phyloP scores from a whole-genome alignment of 2,888 invertebrate genomes.

The Scaptomyza flava region DNA sequence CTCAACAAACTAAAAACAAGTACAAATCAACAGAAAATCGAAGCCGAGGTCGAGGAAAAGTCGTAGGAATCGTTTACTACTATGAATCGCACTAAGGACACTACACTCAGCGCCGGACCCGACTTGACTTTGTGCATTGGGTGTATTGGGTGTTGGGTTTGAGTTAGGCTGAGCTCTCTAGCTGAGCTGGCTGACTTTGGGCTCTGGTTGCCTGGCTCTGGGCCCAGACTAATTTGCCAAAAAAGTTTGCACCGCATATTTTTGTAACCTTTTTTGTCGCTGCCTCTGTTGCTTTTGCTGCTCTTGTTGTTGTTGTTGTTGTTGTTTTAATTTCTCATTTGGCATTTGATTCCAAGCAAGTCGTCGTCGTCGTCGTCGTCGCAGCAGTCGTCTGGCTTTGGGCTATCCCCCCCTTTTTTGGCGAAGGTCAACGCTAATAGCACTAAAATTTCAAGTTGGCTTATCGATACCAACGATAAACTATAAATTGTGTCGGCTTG shows the following conservation, averaged over 20 bases:
- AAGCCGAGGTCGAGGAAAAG: slow-evolving; percentile 48
- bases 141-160: not conserved
- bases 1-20: slow-evolving; percentile 62
- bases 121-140: slow-evolving; percentile 15
- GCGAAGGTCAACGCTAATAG: slow-evolving; percentile 73
- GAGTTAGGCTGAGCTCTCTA: slow-evolving; percentile 6
- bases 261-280: slow-evolving; percentile 76
- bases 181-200: slow-evolving; percentile 5
- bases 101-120: slow-evolving; percentile 37
- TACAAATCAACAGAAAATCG: slow-evolving; percentile 73
- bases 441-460: slow-evolving; percentile 76
- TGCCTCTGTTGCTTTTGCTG: slow-evolving; percentile 32
- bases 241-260: slow-evolving; percentile 80
- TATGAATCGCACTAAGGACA: slow-evolving; percentile 31
- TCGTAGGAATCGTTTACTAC: slow-evolving; percentile 42
- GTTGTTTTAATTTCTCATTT: slow-evolving; percentile 77
- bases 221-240: slow-evolving; percentile 82
- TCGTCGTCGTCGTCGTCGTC: slow-evolving; percentile 12
- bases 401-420: slow-evolving; percentile 19
- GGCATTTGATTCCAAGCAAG: slow-evolving; percentile 69
- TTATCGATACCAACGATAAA: slow-evolving; percentile 81
- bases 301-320: slow-evolving; percentile 37
- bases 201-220: slow-evolving; percentile 10
- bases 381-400: slow-evolving; percentile 34
- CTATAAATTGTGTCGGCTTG: slow-evolving; percentile 75